These are phyloP conservation scores for Carassius gibelio DNA, from an alignment of 2,113 vertebrate species.

Conservation along the genomic window DNA sequence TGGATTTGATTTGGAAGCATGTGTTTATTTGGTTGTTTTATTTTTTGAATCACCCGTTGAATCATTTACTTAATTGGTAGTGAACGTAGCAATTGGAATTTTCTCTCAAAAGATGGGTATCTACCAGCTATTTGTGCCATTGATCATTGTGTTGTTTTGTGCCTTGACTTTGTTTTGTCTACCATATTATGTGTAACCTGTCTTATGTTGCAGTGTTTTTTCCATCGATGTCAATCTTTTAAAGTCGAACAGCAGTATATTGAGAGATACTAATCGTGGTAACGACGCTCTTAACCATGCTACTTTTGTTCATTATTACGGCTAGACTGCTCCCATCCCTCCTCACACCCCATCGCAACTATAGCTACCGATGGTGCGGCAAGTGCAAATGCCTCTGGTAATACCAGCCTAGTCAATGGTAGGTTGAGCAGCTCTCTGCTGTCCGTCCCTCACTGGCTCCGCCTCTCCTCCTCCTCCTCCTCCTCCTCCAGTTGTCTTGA, in stretches of 20 bases:
- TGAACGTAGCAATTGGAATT: not conserved
- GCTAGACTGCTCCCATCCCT: constrained; percentile 94
- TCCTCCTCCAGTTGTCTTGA: constrained; percentile 55
- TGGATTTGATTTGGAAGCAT: constrained; percentile 16
- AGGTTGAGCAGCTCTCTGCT: constrained; percentile 84
- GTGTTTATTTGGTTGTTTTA: constrained; percentile 1
- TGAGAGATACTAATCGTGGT: constrained; percentile 50
- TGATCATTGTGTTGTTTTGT: constrained; percentile 57
- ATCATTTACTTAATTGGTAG: not conserved
- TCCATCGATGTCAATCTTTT: constrained; percentile 35
- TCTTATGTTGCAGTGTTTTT: constrained; percentile 63
- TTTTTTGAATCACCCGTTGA: not conserved
- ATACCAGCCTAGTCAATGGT: constrained; percentile 99
- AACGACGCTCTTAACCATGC: constrained; percentile 51
- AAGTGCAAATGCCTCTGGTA: constrained; percentile 91
- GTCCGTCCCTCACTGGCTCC: constrained; percentile 63
- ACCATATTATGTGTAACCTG: constrained; percentile 58
- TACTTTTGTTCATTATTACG: constrained; percentile 77
- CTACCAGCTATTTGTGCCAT: constrained; percentile 48
- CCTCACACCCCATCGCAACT: constrained; percentile 91
- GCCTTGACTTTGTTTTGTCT: constrained; percentile 50
- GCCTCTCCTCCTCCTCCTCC: constrained; percentile 62
- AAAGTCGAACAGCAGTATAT: constrained; percentile 41
- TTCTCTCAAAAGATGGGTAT: constrained; percentile 13
- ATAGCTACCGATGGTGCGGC: constrained; percentile 93